Evolutionary conservation across 2,797 vertebrate genomes (phyloP).

Genomic region (Sibirionetta formosa): DNA sequence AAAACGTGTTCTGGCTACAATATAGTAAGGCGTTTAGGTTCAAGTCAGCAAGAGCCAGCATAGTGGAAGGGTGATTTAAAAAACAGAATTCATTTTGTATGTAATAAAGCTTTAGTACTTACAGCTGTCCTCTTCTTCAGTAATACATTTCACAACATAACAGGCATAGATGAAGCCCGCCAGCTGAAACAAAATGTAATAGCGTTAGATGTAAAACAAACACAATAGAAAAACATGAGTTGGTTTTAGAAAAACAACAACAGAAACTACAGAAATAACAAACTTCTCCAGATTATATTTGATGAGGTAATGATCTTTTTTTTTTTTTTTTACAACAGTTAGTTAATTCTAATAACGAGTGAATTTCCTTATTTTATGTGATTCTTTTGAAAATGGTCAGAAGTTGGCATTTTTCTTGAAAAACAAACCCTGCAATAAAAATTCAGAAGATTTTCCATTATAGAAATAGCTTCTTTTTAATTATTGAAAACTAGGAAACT

Average conservation of each 20-base stretch:
- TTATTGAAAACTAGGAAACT: background rate
- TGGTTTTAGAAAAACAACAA: background rate
- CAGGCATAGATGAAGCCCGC: slow-evolving; percentile 98
- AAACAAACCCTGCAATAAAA: background rate
- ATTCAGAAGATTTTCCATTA: background rate
- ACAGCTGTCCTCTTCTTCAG: slow-evolving; percentile 99
- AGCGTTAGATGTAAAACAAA: slow-evolving; percentile 68
- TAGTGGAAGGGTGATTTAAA: slow-evolving; percentile 1
- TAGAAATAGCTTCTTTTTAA: background rate
- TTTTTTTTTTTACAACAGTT: background rate
- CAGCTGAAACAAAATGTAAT: slow-evolving; percentile 89
- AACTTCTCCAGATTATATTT: background rate
- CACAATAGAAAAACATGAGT: background rate
- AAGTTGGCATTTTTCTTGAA: background rate
- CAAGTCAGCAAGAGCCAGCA: slow-evolving; percentile 9
- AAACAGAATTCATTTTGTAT: slow-evolving; percentile 52
- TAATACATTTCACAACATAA: slow-evolving; percentile 99
- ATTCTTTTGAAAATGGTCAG: background rate
- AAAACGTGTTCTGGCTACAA: background rate
- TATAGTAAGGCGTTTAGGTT: background rate
- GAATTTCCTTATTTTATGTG: background rate
- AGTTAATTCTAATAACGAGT: background rate
- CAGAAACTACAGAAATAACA: background rate
- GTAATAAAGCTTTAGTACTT: slow-evolving; percentile 87
- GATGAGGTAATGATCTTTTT: background rate